Evolutionary conservation across 1,140 invertebrate species (phyloP), one percentile per base, ranked within the genome.

Genomic region (Drosophila dunni): DNA sequence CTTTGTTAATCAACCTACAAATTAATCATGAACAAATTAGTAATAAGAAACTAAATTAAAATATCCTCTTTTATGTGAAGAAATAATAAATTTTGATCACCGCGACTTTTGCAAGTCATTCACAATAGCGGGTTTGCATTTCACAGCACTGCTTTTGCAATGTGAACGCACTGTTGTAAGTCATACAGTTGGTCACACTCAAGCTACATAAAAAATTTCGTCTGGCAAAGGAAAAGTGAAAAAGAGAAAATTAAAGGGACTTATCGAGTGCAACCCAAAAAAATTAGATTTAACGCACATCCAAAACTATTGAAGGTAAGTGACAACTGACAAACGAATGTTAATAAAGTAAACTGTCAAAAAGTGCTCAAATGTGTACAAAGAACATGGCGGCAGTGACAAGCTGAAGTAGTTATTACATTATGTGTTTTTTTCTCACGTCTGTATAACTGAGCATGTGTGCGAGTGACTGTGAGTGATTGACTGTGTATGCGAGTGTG

Each of bases 161-260:
- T 54, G 48, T 45, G 38, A 54, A 17, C 64, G 42, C n/a, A 61
- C n/a, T 29, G 40, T 11, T 48, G 7, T 61, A 24, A 33, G 51
- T 65, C 61, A 56, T 42, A 15, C 34, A 50, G 34, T 44, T 50
- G 68, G 62, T 65, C 62, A 72, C 69, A 58, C 69, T 44, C 3
- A 40, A 62, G 36, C 60, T 68, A 75, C 54, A 70, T 20, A 70
- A 71, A 66, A 78, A 72, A 75, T 56, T 53, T 85, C 75, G 78
- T 85, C 76, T 79, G 75, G 74, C 74, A 74, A 81, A 81, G 65
- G 75, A 84, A 85, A 86, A 70, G 75, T 76, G 79, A 84, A 86
- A 86, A 86, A 69, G 66, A 73, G 82, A 86, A 81, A 85, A 86
- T 81, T 69, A 48, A 72, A 38, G 75, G 75, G 17, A 64, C 70